Evolutionary conservation across 2,888 invertebrate species (phyloP), one percentile per base, ranked within the genome.

Genomic region (Mesorhabditis spiculigera): DNA sequence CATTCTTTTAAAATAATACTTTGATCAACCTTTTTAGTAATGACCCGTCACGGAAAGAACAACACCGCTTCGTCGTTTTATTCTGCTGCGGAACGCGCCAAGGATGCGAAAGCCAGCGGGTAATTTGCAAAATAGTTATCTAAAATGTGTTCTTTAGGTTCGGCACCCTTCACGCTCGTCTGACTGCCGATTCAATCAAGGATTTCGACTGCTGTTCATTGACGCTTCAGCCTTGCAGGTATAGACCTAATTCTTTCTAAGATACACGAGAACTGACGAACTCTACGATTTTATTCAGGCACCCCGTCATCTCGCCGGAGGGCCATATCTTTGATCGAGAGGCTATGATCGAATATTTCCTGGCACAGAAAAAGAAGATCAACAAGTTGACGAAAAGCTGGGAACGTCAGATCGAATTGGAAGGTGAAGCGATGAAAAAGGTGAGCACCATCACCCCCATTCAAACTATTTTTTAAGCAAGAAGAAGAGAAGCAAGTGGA

Each of bases 11-110:
- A 28, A 28, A 28, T 28, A 28, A 3, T 28, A 28, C 28, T 28
- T 28, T 28, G 28, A 28, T 28, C 28, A 28, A 28, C 28, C 28
- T 28, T 66, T 67, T 13, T 6, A 44, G 43, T 63, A 45, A 89
- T 89, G 89, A 88, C 88, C 5, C 90, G 98, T 68, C 98, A 99
- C 86, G 97, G 95, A 8, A 91, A 94, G 87, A 99, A 99, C 88
- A 94, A 94, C 85, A 99, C 98, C 2, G 97, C 98, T 1, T 94
- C 95, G 70, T 93, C 96, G 6, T 96, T 97, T 8, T 99, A 98
- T 86, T 95, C 97, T 0, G 97, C 98, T 84, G 93, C 95, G 83
- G 98, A 98, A 86, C 93, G 95, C 88, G 93, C 94, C 87, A 94
- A 94, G 86, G 97, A 98, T 86, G 94, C 95, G 2, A 91, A 92